Evolutionary conservation across 2,113 vertebrate species (phyloP), one percentile per base, ranked within the genome.

Genomic region (Eurypyga helias): DNA sequence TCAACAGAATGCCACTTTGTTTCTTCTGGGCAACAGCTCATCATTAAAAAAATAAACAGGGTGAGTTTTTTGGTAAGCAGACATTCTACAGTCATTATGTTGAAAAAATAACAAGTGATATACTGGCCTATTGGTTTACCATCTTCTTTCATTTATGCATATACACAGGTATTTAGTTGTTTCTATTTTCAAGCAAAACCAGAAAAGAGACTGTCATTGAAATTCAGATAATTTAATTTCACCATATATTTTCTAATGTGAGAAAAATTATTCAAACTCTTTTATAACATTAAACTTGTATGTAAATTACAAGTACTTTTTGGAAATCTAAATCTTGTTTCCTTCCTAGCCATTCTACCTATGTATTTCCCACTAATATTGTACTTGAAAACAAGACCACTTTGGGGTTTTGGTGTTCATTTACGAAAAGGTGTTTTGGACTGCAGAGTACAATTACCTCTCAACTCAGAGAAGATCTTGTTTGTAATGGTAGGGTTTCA

Each of bases 1-100:
- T 98, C 97, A 98, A 98, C 97, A 98, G 97, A 98, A 98, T 97
- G 97, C 92, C 95, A 98, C 97, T 98, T 98, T 97, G 97, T 97
- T 98, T 98, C 96, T 97, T 94, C 96, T 90, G 96, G 95, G 92
- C 97, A 98, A 97, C 96, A 97, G 96, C 92, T 98, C 96, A 95
- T 97, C 93, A 97, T 97, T 97, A 97, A 97, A 97, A 96, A 98
- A 98, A 96, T 97, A 98, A 98, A 97, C 93, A 96, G 85, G 91
- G 87, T 97, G 67, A 19, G 2, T 11, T 70, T 98, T 97, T 94
- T 91, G 36, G 92, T 94, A 84, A 96, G 93, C 79, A 88, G 81
- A 77, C 86, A 90, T 90, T 92, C 91, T 81, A 93, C 78, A 97
- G 82, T 96, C 78, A 96, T 97, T 98, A 95, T 96, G 87, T 85